phyloP scores from a whole-genome alignment of 2,797 vertebrate genomes.

The Melanogrammus aeglefinus region DNA sequence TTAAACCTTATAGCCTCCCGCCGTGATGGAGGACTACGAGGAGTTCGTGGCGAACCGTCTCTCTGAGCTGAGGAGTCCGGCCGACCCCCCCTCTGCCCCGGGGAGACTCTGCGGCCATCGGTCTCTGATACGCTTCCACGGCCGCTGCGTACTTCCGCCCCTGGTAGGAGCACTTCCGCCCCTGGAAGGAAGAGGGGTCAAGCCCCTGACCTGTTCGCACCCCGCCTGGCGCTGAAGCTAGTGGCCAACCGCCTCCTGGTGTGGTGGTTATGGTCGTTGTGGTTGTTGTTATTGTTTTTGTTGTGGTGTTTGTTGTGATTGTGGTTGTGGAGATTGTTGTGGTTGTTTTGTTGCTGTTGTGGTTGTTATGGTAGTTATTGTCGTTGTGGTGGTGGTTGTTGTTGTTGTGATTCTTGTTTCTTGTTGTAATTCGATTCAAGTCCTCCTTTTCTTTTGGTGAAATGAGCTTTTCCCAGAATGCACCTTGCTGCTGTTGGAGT shows the following conservation, averaged over 20 bases:
- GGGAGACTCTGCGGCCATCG: background rate
- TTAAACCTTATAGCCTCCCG: background rate
- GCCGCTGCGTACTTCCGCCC: constrained; percentile 67
- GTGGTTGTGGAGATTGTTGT: too few relatives aligned
- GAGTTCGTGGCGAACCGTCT: constrained; percentile 55
- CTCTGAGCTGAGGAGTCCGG: constrained; percentile 33
- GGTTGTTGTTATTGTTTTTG: too few relatives aligned
- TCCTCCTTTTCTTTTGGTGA: background rate
- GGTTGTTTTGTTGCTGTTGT: too few relatives aligned
- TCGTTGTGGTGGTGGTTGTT: too few relatives aligned
- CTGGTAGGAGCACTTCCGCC: constrained; percentile 58
- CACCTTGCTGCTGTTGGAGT: background rate
- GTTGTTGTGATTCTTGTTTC: background rate
- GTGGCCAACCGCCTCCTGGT: too few relatives aligned
- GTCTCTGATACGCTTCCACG: constrained; percentile 65
- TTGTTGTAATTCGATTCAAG: too few relatives aligned
- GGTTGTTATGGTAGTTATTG: too few relatives aligned
- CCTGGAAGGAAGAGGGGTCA: too few relatives aligned
- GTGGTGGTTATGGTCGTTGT: too few relatives aligned
- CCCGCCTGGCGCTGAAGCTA: too few relatives aligned
- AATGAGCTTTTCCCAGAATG: background rate
- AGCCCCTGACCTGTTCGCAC: too few relatives aligned
- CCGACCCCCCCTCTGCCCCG: constrained; percentile 15
- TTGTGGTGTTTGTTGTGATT: too few relatives aligned
- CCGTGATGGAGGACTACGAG: constrained; percentile 72